A percentile compares a stretch with the other conserved stretches of the same genome.
Conservation (phyloP, 2,888 invertebrate species). For the Lasioglossum figueresi region DNA sequence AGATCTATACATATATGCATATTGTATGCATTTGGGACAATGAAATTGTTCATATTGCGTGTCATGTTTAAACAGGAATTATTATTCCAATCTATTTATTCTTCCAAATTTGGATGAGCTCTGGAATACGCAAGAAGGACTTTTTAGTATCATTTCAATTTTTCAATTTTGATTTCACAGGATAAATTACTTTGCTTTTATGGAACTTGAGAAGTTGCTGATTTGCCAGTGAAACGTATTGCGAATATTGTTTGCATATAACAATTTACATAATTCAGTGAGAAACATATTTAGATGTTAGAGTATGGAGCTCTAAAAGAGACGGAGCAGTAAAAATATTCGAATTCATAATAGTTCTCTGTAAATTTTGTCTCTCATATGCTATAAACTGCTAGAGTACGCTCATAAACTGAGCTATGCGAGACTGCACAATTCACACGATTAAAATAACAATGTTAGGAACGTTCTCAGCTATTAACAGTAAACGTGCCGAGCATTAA, state of each 20-base stretch:
- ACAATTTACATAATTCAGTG: not conserved
- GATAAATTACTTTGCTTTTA: not conserved
- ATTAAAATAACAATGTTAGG: not conserved
- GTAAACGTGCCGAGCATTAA: not conserved
- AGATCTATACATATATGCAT: too few relatives aligned
- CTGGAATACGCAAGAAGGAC: not conserved
- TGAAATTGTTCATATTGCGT: too few relatives aligned
- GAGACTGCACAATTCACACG: not conserved
- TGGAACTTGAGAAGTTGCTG: not conserved
- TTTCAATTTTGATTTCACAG: too few relatives aligned
- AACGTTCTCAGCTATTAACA: not conserved
- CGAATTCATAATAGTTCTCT: not conserved
- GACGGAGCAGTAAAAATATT: not conserved
- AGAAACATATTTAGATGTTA: not conserved
- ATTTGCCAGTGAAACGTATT: not conserved
- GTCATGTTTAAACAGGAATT: not conserved
- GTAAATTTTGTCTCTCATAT: not conserved
- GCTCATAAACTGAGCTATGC: not conserved
- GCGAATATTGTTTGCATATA: not conserved
- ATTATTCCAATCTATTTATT: not conserved
- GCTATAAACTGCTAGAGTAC: not conserved
- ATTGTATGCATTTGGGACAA: too few relatives aligned
- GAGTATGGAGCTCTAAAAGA: not conserved
- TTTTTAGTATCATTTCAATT: too few relatives aligned
- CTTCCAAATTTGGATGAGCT: too few relatives aligned